Base-by-base conservation (phyloP, 1,140 invertebrate species). In the Drosophila melanica region DNA sequence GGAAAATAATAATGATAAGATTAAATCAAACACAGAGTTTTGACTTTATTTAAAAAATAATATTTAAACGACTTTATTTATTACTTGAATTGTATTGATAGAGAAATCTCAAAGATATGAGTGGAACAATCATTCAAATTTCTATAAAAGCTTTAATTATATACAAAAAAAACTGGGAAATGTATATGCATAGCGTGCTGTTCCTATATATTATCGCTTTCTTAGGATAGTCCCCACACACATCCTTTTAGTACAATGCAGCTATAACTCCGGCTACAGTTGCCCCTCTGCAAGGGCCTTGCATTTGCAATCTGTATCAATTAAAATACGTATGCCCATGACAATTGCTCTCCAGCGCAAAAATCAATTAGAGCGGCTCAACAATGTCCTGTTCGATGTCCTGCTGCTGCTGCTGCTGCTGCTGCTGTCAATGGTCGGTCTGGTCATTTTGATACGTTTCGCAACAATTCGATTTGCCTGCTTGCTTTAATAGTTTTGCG, bases 331-430 rank as follows among this genome's bases (percentile, higher is more conserved):
- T 78, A 54, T 68, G 35, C 55, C 70, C 54, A 54, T 74, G 75
- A 79, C 74, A 65, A 79, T 65, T 77, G 71, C 44, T 78, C 91
- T 91, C 48, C 65, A 95, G 93, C 55, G 51, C 77, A 79, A 78
- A 79, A 77, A 79, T 76, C 75, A 76, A 79, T 78, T 77, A 77
- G 70, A 63, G 48, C 53, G 67, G 75, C 57, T 59, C 54, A 74
- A 73, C 59, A 68, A 69, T 73, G 64, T 69, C 42, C 69, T 64
- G 59, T 42, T 48, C 53, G 35, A 53, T 51, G 62, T 53, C 20
- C 14, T 11, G 20, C 7, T 2, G 4, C 6, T 8, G 20, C 11
- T 2, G 1, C 10, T 37, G 12, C 65, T 59, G 10, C 37, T 12
- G 10, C 27, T 18, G 7, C 45, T 30, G 23, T 65, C 53, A 54